Percentiles rank a stretch among this genome's conserved stretches.
phyloP scores from a whole-genome alignment of 2,888 invertebrate genomes.

The Drosophila testacea region DNA sequence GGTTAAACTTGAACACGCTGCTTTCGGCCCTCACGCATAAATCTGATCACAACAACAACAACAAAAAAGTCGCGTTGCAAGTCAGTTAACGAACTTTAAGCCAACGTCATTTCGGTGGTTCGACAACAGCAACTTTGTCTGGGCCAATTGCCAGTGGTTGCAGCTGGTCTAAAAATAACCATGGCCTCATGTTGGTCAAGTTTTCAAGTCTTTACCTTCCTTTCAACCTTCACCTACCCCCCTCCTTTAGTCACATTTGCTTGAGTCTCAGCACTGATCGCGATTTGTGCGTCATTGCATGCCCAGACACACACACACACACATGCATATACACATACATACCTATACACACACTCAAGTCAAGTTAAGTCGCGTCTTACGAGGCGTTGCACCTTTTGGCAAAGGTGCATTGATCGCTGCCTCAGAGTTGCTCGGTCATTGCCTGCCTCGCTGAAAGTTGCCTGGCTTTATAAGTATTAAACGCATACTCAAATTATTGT shows the following conservation, averaged over 20 bases:
- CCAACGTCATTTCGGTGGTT: conserved; percentile 7
- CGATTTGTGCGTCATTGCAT: conserved; percentile 80
- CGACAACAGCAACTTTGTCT: conserved; percentile 46
- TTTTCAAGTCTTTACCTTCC: conserved; percentile 22
- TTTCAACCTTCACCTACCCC: background rate
- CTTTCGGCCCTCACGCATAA: conserved; percentile 66
- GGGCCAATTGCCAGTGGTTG: conserved; percentile 45
- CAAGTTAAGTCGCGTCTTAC: conserved; percentile 34
- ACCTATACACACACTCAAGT: conserved; percentile 16
- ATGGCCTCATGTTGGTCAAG: conserved; percentile 75
- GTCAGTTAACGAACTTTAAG: conserved; percentile 41
- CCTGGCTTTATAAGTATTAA: conserved; percentile 16
- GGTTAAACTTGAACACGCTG: conserved; percentile 41
- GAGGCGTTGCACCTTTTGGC: conserved; percentile 77
- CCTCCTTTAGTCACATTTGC: conserved; percentile 14
- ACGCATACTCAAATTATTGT: conserved; percentile 50
- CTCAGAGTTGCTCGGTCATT: conserved; percentile 49
- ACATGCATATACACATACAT: conserved; percentile 22
- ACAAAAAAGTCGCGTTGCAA: conserved; percentile 5
- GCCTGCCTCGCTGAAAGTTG: conserved; percentile 22
- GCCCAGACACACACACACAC: conserved; percentile 48
- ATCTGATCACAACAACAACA: conserved; percentile 60
- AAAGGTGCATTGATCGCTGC: conserved; percentile 78
- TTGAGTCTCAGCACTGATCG: conserved; percentile 58
- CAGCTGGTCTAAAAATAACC: conserved; percentile 67